Evolutionary conservation across 2,888 invertebrate genomes (phyloP), one percentile per base, ranked within the genome.

Genomic region (Ormyrus nitidulus): DNA sequence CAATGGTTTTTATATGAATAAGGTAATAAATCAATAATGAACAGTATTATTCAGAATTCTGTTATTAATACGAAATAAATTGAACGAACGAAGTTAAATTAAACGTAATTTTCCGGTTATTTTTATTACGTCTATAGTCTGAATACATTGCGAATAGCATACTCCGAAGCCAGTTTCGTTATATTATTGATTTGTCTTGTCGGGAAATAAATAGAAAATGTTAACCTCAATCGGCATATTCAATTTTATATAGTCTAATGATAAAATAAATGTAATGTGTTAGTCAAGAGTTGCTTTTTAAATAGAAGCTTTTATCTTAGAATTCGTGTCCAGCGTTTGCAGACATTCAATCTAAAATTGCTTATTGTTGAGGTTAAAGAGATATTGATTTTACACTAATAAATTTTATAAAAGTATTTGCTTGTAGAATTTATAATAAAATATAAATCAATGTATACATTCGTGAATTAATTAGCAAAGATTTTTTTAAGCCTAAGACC

Each of bases 121-220:
- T 66, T 66, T 66, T 74, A 51, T 58, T 19, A 8, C 10, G 13
- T 44, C 46, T 58, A 66, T 66, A 66, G 58, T 53, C 49, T 65
- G 19, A 49, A 46, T 19, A 59, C 34, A 48, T 49, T 58, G 58
- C 4, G 5, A 56, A 59, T 75, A 51, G 59, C 66, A 44, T 58
- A 75, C 66, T n/a, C 56, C 51, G n/a, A 34, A 59, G 46, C 11
- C n/a, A 70, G 58, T 51, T 65, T 72, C 7, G 51, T 8, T 34
- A 34, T 13, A 7, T 7, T 65, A 77, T 72, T 66, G 59, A 70
- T 72, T 72, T 65, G 11, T 59, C 19, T 53, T 9, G 11, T 44
- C 11, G 19, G 44, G 54, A 76, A 69, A 76, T 68, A 69, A 76
- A 76, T 76, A 13, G 69, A 54, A 76, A 46, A 69, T 62, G 49